Percentiles rank a stretch among this genome's conserved stretches.
Evolutionary conservation across 2,888 invertebrate genomes (phyloP).

Genomic region (Sphaeridia pumilis): DNA sequence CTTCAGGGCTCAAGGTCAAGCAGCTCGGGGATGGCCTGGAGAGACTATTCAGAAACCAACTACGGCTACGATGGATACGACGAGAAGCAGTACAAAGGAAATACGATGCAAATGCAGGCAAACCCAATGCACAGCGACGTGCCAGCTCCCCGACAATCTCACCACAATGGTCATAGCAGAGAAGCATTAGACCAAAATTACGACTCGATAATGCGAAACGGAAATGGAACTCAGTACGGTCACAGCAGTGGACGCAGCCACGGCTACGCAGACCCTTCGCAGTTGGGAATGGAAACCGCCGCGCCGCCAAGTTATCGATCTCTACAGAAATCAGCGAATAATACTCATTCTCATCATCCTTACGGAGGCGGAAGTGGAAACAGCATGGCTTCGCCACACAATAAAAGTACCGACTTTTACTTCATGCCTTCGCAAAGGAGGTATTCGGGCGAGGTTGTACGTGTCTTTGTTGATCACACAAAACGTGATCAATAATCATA

Average conservation of each 20-base stretch:
- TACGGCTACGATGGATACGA: constrained; percentile 83
- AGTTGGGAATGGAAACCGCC: constrained; percentile 38
- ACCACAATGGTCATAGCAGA: not conserved
- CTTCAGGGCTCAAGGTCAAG: constrained; percentile 29
- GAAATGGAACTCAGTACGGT: constrained; percentile 18
- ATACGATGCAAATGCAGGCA: constrained; percentile 31
- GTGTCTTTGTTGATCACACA: constrained; percentile 70
- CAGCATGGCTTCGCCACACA: constrained; percentile 31
- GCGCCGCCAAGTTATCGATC: constrained; percentile 30
- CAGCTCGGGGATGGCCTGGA: constrained; percentile 53
- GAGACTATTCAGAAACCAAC: constrained; percentile 71
- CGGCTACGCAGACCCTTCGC: constrained; percentile 24
- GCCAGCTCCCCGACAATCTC: not conserved
- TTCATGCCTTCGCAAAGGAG: constrained; percentile 91
- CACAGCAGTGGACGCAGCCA: constrained; percentile 22
- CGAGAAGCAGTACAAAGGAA: constrained; percentile 46
- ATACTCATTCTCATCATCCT: constrained; percentile 4
- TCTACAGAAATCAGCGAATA: constrained; percentile 38
- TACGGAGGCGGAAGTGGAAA: constrained; percentile 19
- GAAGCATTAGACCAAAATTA: not conserved
- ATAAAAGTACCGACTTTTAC: constrained; percentile 69
- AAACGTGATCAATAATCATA: not conserved
- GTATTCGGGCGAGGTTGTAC: constrained; percentile 79
- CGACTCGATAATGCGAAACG: constrained; percentile 10
- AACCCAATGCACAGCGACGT: constrained; percentile 15